phyloP scores from a whole-genome alignment of 23 tunicate species.

The Halocynthia roretzi region DNA sequence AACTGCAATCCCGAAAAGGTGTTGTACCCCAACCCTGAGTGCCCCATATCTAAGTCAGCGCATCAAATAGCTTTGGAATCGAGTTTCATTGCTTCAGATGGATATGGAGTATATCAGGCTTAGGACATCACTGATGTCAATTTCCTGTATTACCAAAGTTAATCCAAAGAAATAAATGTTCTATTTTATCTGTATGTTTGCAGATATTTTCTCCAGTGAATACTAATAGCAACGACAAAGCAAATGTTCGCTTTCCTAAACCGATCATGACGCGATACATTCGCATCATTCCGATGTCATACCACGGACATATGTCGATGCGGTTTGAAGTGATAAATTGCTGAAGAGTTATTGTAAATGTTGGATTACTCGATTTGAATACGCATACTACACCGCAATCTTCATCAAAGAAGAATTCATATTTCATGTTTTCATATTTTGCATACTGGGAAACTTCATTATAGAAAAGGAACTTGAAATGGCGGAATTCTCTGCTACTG shows the following conservation, averaged over 20 bases:
- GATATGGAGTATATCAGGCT: not conserved
- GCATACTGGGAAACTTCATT: too few relatives aligned
- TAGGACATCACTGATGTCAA: not conserved
- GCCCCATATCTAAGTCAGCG: too few relatives aligned
- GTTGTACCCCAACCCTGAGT: too few relatives aligned
- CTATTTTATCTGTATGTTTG: not conserved
- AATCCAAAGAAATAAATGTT: not conserved
- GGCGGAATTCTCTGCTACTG: too few relatives aligned
- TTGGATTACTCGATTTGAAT: too few relatives aligned
- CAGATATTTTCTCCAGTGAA: slow-evolving; percentile 22
- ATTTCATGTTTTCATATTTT: too few relatives aligned
- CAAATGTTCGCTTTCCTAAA: slow-evolving; percentile 9
- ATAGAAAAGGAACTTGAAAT: too few relatives aligned
- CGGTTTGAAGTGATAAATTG: slow-evolving; percentile 22
- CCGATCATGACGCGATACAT: slow-evolving; percentile 9
- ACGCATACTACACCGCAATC: too few relatives aligned
- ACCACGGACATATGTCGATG: slow-evolving; percentile 15
- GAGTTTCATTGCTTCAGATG: too few relatives aligned
- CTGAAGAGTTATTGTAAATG: not conserved
- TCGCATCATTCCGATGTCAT: slow-evolving; percentile 14
- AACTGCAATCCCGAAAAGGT: too few relatives aligned
- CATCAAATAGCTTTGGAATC: too few relatives aligned
- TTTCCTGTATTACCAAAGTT: not conserved
- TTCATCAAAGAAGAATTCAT: too few relatives aligned
- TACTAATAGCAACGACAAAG: not conserved